Percentiles rank a stretch among this genome's conserved stretches.
phyloP scores from a whole-genome alignment of 2,888 invertebrate genomes.

The Phyllotreta striolata region DNA sequence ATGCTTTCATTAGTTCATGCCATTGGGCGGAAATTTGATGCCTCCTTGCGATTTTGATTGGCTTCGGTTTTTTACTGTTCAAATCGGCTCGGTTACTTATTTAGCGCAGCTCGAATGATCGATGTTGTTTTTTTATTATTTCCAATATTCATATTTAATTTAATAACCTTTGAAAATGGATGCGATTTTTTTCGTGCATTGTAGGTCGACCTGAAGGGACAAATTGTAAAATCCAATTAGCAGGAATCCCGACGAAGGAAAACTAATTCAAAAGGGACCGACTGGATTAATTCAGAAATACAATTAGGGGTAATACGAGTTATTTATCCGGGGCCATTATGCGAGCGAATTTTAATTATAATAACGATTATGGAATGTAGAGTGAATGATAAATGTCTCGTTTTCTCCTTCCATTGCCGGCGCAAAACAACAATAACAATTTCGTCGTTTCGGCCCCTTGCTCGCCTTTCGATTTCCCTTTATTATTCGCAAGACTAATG shows the following conservation, averaged over 20 bases:
- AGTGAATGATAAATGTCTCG: slow-evolving; percentile 26
- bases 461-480: slow-evolving; percentile 13
- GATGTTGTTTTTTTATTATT: no score
- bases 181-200: no score
- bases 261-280: slow-evolving; percentile 26
- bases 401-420: not conserved
- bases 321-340: slow-evolving; percentile 28
- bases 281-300: slow-evolving; percentile 25
- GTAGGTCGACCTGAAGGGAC: not conserved
- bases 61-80: slow-evolving; percentile 2
- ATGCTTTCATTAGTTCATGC: slow-evolving; percentile 24
- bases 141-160: no score
- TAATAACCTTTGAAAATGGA: no score
- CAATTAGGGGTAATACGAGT: slow-evolving; percentile 30
- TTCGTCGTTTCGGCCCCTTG: slow-evolving; percentile 14
- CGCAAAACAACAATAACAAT: slow-evolving; percentile 26
- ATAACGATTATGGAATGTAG: slow-evolving; percentile 24
- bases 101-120: no score
- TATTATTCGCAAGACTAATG: slow-evolving; percentile 11
- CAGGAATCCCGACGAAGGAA: slow-evolving; percentile 14
- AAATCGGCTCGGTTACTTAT: not conserved
- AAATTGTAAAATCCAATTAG: slow-evolving; percentile 24
- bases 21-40: slow-evolving; percentile 24
- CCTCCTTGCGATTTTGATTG: slow-evolving; percentile 20
- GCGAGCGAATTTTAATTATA: slow-evolving; percentile 29